Conservation (phyloP, 2,113 vertebrate genomes). For the Cervus canadensis region DNA sequence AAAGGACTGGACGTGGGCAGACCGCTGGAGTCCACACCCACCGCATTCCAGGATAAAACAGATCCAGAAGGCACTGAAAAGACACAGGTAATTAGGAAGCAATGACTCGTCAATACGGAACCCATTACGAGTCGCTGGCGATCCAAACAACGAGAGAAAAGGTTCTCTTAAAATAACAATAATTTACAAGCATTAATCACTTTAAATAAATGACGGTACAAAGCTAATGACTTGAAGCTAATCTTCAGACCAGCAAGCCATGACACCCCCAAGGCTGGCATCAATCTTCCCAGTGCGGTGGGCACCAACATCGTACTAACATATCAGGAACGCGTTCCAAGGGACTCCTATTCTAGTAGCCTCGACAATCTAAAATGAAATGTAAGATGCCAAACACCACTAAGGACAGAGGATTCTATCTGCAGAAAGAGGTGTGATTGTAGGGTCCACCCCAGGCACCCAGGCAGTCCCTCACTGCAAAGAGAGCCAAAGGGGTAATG, state of each 20-base stretch:
- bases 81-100: neutral
- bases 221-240: neutral
- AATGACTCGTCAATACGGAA: neutral
- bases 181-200: neutral
- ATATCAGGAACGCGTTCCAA: neutral
- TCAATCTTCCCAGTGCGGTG: neutral
- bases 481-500: neutral
- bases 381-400: neutral
- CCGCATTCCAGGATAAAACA: fast-evolving
- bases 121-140: neutral
- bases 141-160: neutral
- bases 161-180: neutral
- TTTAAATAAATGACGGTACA: neutral
- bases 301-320: neutral
- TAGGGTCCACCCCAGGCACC: neutral
- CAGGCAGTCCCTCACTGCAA: no score
- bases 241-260: neutral
- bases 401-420: fast-evolving
- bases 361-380: neutral
- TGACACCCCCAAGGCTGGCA: neutral
- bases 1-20: neutral
- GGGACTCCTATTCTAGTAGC: neutral
- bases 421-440: neutral
- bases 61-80: neutral
- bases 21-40: fast-evolving